phyloP scores from a whole-genome alignment of 2,797 vertebrate species.

The Scolopax bukidnonensis region DNA sequence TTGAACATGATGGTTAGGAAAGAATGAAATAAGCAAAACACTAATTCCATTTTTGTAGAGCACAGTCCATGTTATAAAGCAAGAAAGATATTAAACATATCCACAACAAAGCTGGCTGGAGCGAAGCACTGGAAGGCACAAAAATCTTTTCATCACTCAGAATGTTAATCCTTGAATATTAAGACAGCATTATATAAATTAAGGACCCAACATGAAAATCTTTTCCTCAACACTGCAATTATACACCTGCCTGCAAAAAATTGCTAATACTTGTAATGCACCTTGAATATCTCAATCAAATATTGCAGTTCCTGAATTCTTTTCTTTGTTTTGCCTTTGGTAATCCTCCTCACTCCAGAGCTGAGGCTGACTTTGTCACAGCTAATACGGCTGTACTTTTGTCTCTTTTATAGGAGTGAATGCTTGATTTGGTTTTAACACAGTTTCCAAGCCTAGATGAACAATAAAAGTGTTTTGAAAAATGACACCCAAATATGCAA shows the following conservation, averaged over 20 bases:
- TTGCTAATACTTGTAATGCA: not conserved
- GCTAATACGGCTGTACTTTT: not conserved
- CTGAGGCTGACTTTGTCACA: not conserved
- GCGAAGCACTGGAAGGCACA: not conserved
- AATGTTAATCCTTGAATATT: slow-evolving; percentile 2
- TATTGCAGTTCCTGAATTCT: not conserved
- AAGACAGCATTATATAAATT: slow-evolving; percentile 22
- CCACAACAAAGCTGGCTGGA: not conserved
- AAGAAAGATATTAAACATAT: not conserved
- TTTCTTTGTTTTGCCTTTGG: not conserved
- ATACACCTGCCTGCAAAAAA: not conserved
- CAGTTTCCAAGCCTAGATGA: not conserved
- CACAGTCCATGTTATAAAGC: not conserved
- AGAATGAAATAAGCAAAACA: not conserved
- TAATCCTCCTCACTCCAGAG: not conserved
- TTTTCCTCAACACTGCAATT: slow-evolving; percentile 1
- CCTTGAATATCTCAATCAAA: not conserved
- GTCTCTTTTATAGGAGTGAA: not conserved
- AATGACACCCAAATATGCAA: not conserved
- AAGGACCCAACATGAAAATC: slow-evolving; percentile 21
- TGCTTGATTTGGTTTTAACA: slow-evolving; percentile 8
- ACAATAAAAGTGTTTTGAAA: not conserved
- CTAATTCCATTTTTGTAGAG: not conserved
- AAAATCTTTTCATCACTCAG: not conserved
- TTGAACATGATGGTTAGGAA: not conserved